phyloP scores from a whole-genome alignment of 2,113 vertebrate genomes.

The Syngnathus typhle region DNA sequence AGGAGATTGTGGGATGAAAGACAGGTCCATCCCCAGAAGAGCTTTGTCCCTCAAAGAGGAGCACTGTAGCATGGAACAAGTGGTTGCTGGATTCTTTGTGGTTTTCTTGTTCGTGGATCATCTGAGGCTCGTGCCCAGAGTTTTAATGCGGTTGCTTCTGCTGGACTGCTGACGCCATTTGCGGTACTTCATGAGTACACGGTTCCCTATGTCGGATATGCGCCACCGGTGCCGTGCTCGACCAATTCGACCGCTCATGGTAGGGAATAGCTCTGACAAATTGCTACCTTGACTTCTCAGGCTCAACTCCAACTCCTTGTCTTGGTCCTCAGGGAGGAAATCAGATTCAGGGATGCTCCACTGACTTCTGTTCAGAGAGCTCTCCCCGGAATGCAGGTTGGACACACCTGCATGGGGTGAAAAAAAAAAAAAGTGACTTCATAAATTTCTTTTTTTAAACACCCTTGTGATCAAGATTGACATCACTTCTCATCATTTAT shows the following conservation, averaged over 20 bases:
- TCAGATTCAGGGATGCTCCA: constrained; percentile 2
- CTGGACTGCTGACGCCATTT: constrained; percentile 41
- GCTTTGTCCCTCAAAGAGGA: neutral
- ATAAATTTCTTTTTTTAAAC: too few species aligned
- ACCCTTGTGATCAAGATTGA: too few species aligned
- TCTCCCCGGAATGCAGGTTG: constrained; percentile 14
- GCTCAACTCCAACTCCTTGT: constrained; percentile 58
- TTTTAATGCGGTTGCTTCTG: constrained; percentile 12
- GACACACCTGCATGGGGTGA: constrained; percentile 21
- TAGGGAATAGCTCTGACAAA: constrained; percentile 62
- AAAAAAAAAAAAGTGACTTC: neutral
- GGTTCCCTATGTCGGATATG: constrained; percentile 33
- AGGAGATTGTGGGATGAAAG: neutral
- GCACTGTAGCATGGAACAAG: neutral
- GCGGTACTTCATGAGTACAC: constrained; percentile 60
- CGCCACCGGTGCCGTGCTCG: constrained; percentile 44
- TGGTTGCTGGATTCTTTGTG: neutral
- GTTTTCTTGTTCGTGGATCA: neutral
- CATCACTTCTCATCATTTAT: too few species aligned
- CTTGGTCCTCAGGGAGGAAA: constrained; percentile 52
- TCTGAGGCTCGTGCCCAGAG: neutral
- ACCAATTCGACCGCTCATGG: constrained; percentile 59
- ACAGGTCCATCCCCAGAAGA: constrained; percentile 41
- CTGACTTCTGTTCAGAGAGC: constrained; percentile 20
- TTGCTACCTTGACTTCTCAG: constrained; percentile 51